These are phyloP conservation scores for Lochmaea crataegi DNA, from an alignment of 2,888 invertebrate genomes.

Conservation along the genomic window DNA sequence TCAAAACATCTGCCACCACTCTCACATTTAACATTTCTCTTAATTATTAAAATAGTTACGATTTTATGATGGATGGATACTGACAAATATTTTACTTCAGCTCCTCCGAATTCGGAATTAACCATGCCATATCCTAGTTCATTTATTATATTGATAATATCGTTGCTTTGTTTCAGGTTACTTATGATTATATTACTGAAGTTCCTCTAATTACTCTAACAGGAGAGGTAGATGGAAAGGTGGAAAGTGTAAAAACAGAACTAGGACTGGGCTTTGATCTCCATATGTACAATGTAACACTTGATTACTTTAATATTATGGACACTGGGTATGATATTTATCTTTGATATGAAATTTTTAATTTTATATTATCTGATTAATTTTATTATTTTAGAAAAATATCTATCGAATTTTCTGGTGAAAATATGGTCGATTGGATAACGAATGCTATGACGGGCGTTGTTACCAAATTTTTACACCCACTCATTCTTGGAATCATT, in stretches of 20 bases:
- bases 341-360: not conserved
- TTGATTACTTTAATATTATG: constrained; percentile 36
- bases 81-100: no score
- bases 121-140: not conserved
- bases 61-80: no score
- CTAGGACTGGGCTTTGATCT: constrained; percentile 31
- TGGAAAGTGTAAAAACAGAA: constrained; percentile 30
- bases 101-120: no score
- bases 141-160: not conserved
- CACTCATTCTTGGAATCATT: constrained; percentile 30
- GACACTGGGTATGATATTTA: constrained; percentile 36
- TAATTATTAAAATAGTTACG: no score
- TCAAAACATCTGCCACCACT: no score
- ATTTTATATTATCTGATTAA: not conserved
- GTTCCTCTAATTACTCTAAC: constrained; percentile 25
- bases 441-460: constrained; percentile 38
- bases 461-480: constrained; percentile 36
- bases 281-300: constrained; percentile 21
- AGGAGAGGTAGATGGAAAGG: constrained; percentile 34
- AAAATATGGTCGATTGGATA: constrained; percentile 36
- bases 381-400: constrained; percentile 31
- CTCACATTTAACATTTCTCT: no score
- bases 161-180: constrained; percentile 33
- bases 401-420: constrained; percentile 32
- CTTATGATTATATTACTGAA: constrained; percentile 33